These are phyloP conservation scores for Noctua janthina DNA, from an alignment of 2,888 invertebrate genomes.

Conservation along the genomic window DNA sequence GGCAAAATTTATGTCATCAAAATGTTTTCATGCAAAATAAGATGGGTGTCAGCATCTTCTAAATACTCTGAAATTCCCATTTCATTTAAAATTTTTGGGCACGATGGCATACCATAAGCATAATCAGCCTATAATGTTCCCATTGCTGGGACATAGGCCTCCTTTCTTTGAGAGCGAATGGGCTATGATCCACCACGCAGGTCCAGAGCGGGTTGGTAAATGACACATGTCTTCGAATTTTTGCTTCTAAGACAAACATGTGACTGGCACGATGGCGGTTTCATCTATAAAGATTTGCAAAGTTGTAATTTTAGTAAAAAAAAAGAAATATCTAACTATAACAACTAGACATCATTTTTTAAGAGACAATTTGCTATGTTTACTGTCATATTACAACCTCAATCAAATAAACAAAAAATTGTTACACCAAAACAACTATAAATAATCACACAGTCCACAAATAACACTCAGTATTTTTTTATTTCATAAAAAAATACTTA, in stretches of 20 bases:
- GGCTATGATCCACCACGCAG: too few species aligned
- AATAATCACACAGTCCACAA: not conserved
- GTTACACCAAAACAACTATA: not conserved
- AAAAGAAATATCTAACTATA: too few species aligned
- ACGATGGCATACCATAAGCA: not conserved
- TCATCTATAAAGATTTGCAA: not conserved
- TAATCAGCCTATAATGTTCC: too few species aligned
- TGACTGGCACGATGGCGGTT: not conserved
- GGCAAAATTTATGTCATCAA: not conserved
- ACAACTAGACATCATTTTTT: too few species aligned
- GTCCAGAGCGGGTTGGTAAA: too few species aligned
- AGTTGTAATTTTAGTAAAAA: not conserved
- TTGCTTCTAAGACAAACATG: too few species aligned
- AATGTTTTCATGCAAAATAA: not conserved
- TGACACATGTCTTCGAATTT: too few species aligned
- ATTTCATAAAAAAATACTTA: conserved; percentile 8
- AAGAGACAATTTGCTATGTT: not conserved
- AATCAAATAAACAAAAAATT: not conserved
- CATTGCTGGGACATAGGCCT: too few species aligned
- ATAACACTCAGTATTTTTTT: conserved; percentile 9
- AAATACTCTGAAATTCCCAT: too few species aligned
- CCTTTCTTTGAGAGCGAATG: too few species aligned
- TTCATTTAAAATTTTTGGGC: not conserved
- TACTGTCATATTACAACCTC: not conserved
- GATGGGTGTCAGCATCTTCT: not conserved